Conservation (phyloP, 92 coral and sea anemone species). For the Virgularia gustaviana region DNA sequence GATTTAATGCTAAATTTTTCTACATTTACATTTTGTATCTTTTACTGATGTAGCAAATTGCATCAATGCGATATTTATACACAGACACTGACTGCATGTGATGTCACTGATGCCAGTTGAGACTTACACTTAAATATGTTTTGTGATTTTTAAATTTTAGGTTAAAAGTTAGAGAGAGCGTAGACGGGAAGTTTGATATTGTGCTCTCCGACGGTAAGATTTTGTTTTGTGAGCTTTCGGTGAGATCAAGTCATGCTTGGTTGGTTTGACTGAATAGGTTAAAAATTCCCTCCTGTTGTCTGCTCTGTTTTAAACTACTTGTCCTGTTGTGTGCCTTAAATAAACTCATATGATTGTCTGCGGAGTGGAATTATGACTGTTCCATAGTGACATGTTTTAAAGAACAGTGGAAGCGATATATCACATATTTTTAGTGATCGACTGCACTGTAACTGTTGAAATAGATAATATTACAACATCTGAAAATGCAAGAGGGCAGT, state of each 20-base stretch:
- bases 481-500: not conserved
- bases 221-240: not conserved
- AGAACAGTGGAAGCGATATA: too few relatives aligned
- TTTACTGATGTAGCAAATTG: not conserved
- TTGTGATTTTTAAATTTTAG: not conserved
- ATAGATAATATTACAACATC: too few relatives aligned
- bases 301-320: too few relatives aligned
- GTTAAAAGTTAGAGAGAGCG: constrained; percentile 33
- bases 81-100: too few relatives aligned
- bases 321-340: too few relatives aligned
- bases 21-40: not conserved
- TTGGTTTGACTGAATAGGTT: too few relatives aligned
- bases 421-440: too few relatives aligned
- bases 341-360: too few relatives aligned
- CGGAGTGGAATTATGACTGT: too few relatives aligned
- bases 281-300: constrained; percentile 26
- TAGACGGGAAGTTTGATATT: constrained; percentile 26
- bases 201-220: constrained; percentile 35
- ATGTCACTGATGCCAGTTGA: not conserved
- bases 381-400: too few relatives aligned
- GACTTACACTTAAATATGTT: not conserved
- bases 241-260: constrained; percentile 19
- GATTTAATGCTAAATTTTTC: not conserved
- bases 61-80: not conserved
- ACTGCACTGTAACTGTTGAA: too few relatives aligned